Evolutionary conservation across 2,113 vertebrate genomes (phyloP), one percentile per base, ranked within the genome.

Genomic region (Nerophis ophidion): DNA sequence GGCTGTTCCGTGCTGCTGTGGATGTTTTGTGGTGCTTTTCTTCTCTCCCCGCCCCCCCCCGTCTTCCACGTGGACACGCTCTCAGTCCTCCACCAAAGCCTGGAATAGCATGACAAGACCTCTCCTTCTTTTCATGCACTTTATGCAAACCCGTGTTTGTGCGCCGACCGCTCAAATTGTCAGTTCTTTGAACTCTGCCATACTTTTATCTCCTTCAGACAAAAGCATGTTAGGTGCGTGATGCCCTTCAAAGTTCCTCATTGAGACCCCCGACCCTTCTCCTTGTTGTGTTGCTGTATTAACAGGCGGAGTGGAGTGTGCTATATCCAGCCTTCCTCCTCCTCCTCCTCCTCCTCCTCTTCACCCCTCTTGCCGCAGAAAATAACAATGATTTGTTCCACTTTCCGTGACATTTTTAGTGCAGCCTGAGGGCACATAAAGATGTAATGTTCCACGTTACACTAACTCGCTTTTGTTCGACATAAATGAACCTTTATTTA

Each of bases 201-300:
- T 60, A 55, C 67, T 68, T 71, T 72, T 40, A 15, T 17, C 61
- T 56, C 67, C 8, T 9, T 44, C 38, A 40, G 8, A 40, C 38
- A 40, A 10, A 40, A 40, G 8, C 6, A 9, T 40, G 38, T 9
- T 9, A 8, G 38, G 26, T 26, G 26, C 26, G 26, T 4, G n/a
- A n/a, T 26, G 26, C 26, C 26, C 26, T 26, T 26, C 26, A 26
- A 26, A 26, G 26, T 26, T 26, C 26, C 26, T 26, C 26, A 26
- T 26, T 26, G 26, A 26, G 26, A 26, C 1, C 26, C 26, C 26
- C 26, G 26, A 26, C 3, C 26, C 79, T 67, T 68, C 82, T 83
- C n/a, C 9, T 79, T 86, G 83, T 87, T 87, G n/a, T n/a, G n/a
- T n/a, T n/a, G n/a, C n/a, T n/a, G 65, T 89, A 89, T 89, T 86